Evolutionary conservation across 2,113 vertebrate genomes (phyloP).

Genomic region (Fregata magnificens): DNA sequence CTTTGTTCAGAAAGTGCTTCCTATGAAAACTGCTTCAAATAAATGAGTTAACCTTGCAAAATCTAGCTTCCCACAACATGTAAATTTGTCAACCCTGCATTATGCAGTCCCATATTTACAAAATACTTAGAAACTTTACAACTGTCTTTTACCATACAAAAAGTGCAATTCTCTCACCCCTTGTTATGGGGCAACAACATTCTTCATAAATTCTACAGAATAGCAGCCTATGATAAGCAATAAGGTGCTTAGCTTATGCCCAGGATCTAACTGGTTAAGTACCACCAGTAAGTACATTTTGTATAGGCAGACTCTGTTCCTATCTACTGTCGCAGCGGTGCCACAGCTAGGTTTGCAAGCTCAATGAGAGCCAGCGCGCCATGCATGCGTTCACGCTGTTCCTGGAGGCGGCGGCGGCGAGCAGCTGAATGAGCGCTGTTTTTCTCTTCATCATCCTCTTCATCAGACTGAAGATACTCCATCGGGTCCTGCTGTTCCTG

Average conservation of each 20-base stretch:
- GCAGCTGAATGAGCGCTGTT: slow-evolving; percentile 76
- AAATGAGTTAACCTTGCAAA: slow-evolving; percentile 90
- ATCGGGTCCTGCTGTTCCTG: slow-evolving; percentile 97
- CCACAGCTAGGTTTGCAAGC: slow-evolving; percentile 88
- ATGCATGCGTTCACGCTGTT: slow-evolving; percentile 94
- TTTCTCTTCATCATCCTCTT: slow-evolving; percentile 84
- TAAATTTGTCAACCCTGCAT: slow-evolving; percentile 78
- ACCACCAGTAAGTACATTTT: slow-evolving; percentile 63
- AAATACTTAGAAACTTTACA: slow-evolving; percentile 83
- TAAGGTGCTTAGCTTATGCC: slow-evolving; percentile 99
- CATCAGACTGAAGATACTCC: slow-evolving; percentile 91
- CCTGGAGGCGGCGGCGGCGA: slow-evolving; percentile 85
- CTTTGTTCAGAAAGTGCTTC: slow-evolving; percentile 71
- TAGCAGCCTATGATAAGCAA: slow-evolving; percentile 98
- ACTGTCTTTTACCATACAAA: slow-evolving; percentile 74
- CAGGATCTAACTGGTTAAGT: slow-evolving; percentile 73
- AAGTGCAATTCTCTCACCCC: slow-evolving; percentile 86
- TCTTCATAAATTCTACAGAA: slow-evolving; percentile 97
- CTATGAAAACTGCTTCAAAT: slow-evolving; percentile 73
- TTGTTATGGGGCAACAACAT: slow-evolving; percentile 82
- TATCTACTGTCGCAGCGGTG: slow-evolving; percentile 76
- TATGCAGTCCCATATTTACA: slow-evolving; percentile 83
- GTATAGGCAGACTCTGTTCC: slow-evolving; percentile 25
- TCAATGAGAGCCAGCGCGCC: slow-evolving; percentile 95
- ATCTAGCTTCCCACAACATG: slow-evolving; percentile 71